Base-by-base conservation (phyloP, 2,797 vertebrate species). In the Miichthys miiuy region DNA sequence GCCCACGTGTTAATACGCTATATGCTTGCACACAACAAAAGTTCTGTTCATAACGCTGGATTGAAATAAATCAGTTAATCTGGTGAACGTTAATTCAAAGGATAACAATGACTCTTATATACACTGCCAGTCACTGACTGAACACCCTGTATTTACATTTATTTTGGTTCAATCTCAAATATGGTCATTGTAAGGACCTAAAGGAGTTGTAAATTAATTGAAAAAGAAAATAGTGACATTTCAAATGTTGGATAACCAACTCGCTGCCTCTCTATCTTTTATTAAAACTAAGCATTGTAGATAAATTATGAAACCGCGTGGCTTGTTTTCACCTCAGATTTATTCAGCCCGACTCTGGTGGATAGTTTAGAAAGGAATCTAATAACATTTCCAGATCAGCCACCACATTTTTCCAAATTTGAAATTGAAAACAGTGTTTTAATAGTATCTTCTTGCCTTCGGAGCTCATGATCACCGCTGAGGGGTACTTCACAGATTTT, bases 51-150 rank as follows among this genome's bases (percentile, higher is more conserved):
- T 75, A 90, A 86, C 68, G 56, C n/a, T 62, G 76, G 27, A 65
- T 55, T 60, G 68, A 47, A 34, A 75, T 73, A 65, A 6, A 62
- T 69, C 47, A 62, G 57, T 73, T 68, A 44, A 73, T 87, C 34
- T 60, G n/a, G 25, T 64, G 62, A 78, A 47, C 38, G 55, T 77
- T 80, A 65, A 72, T 68, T 65, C 21, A 46, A 75, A 85, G 41
- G 47, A 68, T 78, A 74, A 77, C 54, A 44, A 72, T 64, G 23
- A 57, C 42, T 70, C 21, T 58, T 47, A 50, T 58, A 57, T 30
- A 71, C 57, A 87, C 84, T 76, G 52, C 79, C 47, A 21, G 23
- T 87, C 50, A 82, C 84, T 87, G 14, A 63, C 76, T 6, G 52
- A 84, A 85, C 71, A 78, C 58, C 70, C 63, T 18, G 72, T 77